A percentile compares a stretch with the other conserved stretches of the same genome.
Evolutionary conservation across 2,888 invertebrate species (phyloP).

Genomic region (Ariolimax columbianus): DNA sequence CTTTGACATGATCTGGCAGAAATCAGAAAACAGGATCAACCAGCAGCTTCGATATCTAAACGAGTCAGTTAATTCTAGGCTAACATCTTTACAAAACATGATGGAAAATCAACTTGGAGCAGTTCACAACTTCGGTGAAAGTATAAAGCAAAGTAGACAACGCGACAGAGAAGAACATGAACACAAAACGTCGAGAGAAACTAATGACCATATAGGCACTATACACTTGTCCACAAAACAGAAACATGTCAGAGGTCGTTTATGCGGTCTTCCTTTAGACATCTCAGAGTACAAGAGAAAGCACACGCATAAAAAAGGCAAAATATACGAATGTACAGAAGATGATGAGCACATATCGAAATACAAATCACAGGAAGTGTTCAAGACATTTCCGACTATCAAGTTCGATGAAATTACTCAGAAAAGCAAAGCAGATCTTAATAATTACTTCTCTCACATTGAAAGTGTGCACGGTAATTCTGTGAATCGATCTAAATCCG

Average conservation of each 20-base stretch:
- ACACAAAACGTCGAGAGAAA: not conserved
- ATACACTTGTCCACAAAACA: not conserved
- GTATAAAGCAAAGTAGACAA: not conserved
- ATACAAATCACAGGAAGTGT: no score
- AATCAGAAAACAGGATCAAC: not conserved
- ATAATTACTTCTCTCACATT: not conserved
- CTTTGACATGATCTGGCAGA: not conserved
- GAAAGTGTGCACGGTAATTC: not conserved
- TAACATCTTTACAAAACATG: not conserved
- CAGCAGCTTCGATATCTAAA: not conserved
- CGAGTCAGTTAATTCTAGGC: not conserved
- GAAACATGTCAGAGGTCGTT: not conserved
- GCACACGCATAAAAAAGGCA: not conserved
- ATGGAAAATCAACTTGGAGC: not conserved
- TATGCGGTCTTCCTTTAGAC: not conserved
- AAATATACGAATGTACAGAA: not conserved
- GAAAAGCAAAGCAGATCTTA: not conserved
- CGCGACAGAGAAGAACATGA: not conserved
- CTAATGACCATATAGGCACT: not conserved
- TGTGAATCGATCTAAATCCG: not conserved
- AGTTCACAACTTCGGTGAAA: not conserved
- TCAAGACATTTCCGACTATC: not conserved
- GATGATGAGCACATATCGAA: not conserved
- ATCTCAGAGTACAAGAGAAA: not conserved
- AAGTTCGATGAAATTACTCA: slow-evolving; percentile 2